Base-by-base conservation (phyloP, 2,113 vertebrate species). In the Cyprinus carpio region DNA sequence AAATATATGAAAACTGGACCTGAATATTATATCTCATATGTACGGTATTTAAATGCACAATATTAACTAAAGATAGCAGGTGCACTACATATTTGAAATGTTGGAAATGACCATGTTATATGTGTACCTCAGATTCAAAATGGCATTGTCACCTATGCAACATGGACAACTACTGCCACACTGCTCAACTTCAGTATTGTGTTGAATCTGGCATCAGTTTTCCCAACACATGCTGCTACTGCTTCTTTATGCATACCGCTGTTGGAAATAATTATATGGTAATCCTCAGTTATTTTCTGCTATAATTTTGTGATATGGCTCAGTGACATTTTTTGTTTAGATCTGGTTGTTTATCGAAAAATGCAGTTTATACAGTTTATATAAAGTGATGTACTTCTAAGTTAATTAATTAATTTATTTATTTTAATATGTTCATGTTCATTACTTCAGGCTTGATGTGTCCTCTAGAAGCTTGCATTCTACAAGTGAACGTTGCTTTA, bases 151-250 rank as follows among this genome's bases (percentile, higher is more conserved):
- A 76, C 95, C 6, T 97, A 96, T 18, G 69, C 93, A n/a, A 95
- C 95, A 0, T 97, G 96, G 96, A 95, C 91, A 1, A 91, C 90
- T 74, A 92, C 97, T 0, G 96, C 96, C 31, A 93, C 94, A 0
- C 92, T 97, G 64, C 92, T 97, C 65, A 97, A 96, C 87, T 94
- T 97, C 0, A 75, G 94, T 0, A 0, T 96, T 2, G 95, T 96
- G 43, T 83, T 97, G 29, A 91, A 93, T 46, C 86, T 93, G 72
- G 93, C 93, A 86, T 79, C 93, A 0, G 89, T 95, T 79, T 84
- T 91, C n/a, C 64, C 46, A 0, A 91, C 85, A 86, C 93, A 88
- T 0, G 94, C 95, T 0, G 94, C 94, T 0, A 95, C 95, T 0
- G 90, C 91, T 25, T 92, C 92, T 18, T 93, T 97, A 1, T 94